Evolutionary conservation across 2,797 vertebrate species (phyloP).

Genomic region (Eospalax fontanierii): DNA sequence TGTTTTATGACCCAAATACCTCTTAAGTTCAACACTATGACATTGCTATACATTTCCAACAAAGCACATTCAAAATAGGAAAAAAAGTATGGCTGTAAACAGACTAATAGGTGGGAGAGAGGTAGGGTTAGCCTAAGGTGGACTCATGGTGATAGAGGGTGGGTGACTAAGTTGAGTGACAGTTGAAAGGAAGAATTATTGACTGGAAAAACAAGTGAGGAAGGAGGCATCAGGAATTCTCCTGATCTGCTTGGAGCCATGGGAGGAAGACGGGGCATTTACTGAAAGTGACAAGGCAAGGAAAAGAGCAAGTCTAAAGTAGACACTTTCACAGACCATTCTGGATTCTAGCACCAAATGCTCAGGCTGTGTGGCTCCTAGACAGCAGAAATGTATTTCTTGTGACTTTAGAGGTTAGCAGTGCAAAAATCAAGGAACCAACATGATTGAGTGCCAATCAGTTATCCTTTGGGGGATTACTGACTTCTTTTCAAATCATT

Average conservation of each 20-base stretch:
- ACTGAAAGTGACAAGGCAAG: background rate
- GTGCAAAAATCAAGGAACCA: background rate
- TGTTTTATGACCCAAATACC: background rate
- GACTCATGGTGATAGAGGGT: background rate
- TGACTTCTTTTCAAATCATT: background rate
- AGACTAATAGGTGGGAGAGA: background rate
- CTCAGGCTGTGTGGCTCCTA: background rate
- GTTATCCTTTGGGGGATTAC: background rate
- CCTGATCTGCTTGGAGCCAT: background rate
- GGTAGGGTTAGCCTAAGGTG: too few relatives aligned
- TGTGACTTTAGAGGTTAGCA: background rate
- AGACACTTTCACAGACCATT: too few relatives aligned
- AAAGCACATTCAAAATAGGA: background rate
- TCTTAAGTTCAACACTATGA: background rate
- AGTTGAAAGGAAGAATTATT: background rate
- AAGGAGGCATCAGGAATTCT: background rate
- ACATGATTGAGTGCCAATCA: background rate
- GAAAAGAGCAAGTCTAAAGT: too few relatives aligned
- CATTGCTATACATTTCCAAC: background rate
- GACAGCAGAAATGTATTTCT: background rate
- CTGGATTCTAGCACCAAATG: background rate
- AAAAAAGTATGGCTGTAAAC: background rate
- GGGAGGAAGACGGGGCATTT: background rate
- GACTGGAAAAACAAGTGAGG: background rate
- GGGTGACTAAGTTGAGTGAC: background rate